Conservation (phyloP, 1,140 invertebrate species). For the Hesperophylax magnus region DNA sequence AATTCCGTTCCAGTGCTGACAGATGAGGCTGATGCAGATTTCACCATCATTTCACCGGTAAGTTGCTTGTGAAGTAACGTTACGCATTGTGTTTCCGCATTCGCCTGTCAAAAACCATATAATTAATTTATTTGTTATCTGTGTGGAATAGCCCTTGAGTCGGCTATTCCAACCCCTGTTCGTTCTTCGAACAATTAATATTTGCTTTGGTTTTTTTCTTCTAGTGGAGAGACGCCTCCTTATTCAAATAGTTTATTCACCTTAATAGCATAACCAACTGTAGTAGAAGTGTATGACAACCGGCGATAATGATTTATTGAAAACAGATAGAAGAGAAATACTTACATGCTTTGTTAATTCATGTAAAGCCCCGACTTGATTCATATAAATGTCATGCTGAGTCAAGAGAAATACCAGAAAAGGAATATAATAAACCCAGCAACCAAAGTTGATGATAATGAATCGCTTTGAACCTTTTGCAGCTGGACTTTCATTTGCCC, state of each 20-base stretch:
- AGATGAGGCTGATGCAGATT: too few relatives aligned
- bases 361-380: slow-evolving; percentile 18
- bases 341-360: slow-evolving; percentile 51
- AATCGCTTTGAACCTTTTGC: not conserved
- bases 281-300: slow-evolving; percentile 7
- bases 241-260: slow-evolving; percentile 29
- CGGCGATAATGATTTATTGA: slow-evolving; percentile 49
- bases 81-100: too few relatives aligned
- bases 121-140: too few relatives aligned
- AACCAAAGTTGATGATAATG: not conserved
- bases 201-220: slow-evolving; percentile 9
- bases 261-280: slow-evolving; percentile 2
- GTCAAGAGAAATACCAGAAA: not conserved
- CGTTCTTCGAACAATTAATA: too few relatives aligned
- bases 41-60: too few relatives aligned
- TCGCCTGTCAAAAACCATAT: too few relatives aligned
- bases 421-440: not conserved
- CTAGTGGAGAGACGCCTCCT: slow-evolving; percentile 4
- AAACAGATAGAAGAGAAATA: slow-evolving; percentile 51
- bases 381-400: not conserved
- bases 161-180: too few relatives aligned
- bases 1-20: too few relatives aligned
- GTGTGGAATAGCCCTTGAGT: too few relatives aligned
- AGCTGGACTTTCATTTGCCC: too few relatives aligned
- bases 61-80: too few relatives aligned